Base-by-base conservation (phyloP, 2,797 vertebrate genomes). In the Chloroceryle inda region DNA sequence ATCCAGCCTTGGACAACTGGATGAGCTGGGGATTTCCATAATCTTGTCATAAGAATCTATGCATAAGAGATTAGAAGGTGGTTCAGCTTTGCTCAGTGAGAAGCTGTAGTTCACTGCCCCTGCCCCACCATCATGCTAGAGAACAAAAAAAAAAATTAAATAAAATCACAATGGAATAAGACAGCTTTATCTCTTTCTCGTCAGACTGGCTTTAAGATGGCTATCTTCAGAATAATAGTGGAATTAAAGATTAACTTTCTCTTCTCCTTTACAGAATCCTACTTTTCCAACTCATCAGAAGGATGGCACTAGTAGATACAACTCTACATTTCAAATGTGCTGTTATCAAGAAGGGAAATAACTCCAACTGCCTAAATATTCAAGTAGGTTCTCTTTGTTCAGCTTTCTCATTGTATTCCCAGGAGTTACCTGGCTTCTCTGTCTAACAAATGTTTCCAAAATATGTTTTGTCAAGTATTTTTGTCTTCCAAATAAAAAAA, bases 41-140 rank as follows among this genome's bases (percentile, higher is more conserved):
- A 97, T 97, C 97, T 94, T 94, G 76, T 96, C 89, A 94, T 88
- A 80, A 86, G 82, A 97, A 95, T 94, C 85, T 95, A 75, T 37
- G 35, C 85, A 82, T 66, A 80, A 87, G 50, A 94, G 91, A 95
- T 96, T 91, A 97, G 82, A 89, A 94, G 42, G 44, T 82, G 58
- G 50, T 76, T 94, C 80, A 91, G 31, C 68, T 92, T 71, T 93
- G 56, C 83, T 94, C 68, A 92, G 44, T 3, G 59, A 87, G 80
- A 92, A 15, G 3, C 29, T 80, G 17, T 27, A 89, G 92, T 42
- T 38, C 29, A 58, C 61, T 24, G 47, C 47, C 23, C 24, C 35
- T 61, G 31, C 45, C 56, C 67, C 35, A 67, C 22, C 24, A 27
- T 9, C 29, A 76, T 75, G 71, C 59, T 37, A 66, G 40, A 77